These are phyloP conservation scores for Callocephalon fimbriatum DNA, from an alignment of 2,113 vertebrate species.

Conservation along the genomic window DNA sequence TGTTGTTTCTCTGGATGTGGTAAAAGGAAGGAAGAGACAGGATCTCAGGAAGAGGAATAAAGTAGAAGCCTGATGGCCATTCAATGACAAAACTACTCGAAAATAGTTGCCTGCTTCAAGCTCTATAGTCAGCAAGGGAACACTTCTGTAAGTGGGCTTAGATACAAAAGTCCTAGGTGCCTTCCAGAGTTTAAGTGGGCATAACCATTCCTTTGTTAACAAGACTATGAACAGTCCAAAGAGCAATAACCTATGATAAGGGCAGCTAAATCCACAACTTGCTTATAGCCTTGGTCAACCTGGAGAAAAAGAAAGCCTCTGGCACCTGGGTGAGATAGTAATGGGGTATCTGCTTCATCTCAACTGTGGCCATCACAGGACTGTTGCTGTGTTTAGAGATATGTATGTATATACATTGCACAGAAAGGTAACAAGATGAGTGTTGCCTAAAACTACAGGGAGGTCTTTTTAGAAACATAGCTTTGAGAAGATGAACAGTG, in stretches of 20 bases:
- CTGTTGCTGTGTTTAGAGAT: not conserved
- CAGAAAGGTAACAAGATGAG: not conserved
- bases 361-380: no score
- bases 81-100: not conserved
- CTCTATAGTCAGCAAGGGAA: not conserved
- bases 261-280: not conserved
- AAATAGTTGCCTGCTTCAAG: not conserved
- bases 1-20: not conserved
- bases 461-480: not conserved
- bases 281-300: not conserved
- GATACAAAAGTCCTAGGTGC: not conserved
- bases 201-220: not conserved
- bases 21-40: not conserved
- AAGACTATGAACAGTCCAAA: not conserved
- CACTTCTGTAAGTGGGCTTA: not conserved
- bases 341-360: not conserved
- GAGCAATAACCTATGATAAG: not conserved
- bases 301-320: not conserved
- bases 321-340: not conserved
- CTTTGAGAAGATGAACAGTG: not conserved
- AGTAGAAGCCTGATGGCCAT: not conserved
- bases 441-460: not conserved
- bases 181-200: no score
- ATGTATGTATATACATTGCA: rapidly evolving
- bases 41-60: not conserved